Evolutionary conservation across 30 jellyfish, hydroid and myxozoan species (phyloP).

Genomic region (Pelagia noctiluca): DNA sequence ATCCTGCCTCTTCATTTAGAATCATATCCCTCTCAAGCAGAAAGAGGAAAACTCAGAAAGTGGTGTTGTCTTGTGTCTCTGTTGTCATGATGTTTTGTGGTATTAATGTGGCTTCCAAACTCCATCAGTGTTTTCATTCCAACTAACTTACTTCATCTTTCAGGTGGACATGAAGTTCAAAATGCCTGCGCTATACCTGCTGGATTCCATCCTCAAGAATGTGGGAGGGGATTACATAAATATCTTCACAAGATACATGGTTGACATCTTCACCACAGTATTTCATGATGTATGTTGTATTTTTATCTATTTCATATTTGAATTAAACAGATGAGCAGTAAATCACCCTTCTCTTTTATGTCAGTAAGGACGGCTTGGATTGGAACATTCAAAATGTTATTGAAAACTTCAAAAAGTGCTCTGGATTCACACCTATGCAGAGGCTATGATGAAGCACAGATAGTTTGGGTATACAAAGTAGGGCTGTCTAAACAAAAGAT

Average conservation of each 20-base stretch:
- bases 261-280: constrained; percentile 81
- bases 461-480: too few species aligned
- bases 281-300: constrained; percentile 74
- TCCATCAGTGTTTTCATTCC: neutral
- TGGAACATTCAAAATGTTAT: neutral
- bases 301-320: neutral
- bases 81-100: neutral
- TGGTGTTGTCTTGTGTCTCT: neutral
- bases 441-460: neutral
- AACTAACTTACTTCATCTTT: neutral
- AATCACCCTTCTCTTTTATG: neutral
- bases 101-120: neutral
- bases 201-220: constrained; percentile 95
- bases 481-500: too few species aligned
- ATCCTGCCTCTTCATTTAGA: too few species aligned
- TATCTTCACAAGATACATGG: constrained; percentile 54
- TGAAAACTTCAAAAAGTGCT: neutral
- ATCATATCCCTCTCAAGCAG: too few species aligned
- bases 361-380: neutral
- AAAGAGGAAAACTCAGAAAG: too few species aligned
- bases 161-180: constrained; percentile 71
- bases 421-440: neutral
- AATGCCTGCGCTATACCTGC: constrained; percentile 88
- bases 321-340: neutral
- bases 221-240: constrained; percentile 78